Percentiles rank a stretch among this genome's conserved stretches.
phyloP scores from a whole-genome alignment of 2,113 vertebrate genomes.

The Gadus chalcogrammus region DNA sequence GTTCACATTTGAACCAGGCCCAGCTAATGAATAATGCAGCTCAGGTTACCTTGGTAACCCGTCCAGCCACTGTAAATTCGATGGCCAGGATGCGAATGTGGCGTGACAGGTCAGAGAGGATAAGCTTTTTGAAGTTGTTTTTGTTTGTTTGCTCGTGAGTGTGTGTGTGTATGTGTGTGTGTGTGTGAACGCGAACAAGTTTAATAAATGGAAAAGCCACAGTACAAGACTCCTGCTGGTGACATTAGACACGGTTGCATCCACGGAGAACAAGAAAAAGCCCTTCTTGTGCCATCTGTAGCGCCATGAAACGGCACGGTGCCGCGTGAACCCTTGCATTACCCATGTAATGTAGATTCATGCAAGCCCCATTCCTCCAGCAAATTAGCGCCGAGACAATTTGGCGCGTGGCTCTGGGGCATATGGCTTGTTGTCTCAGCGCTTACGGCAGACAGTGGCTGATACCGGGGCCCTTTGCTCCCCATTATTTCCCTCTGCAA shows the following conservation, averaged over 20 bases:
- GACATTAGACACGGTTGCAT: conserved; percentile 17
- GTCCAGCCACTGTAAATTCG: conserved; percentile 46
- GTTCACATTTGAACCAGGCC: conserved; percentile 52
- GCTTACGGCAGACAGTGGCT: conserved; percentile 45
- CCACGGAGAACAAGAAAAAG: conserved; percentile 5
- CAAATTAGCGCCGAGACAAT: conserved; percentile 47
- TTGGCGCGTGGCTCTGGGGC: conserved; percentile 37
- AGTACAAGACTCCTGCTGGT: conserved; percentile 10
- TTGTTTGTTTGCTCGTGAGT: not conserved
- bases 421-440: conserved; percentile 54
- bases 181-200: conserved; percentile 8
- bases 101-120: conserved; percentile 51
- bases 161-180: not conserved
- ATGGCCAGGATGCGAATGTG: conserved; percentile 53
- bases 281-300: conserved; percentile 19
- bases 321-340: conserved; percentile 20
- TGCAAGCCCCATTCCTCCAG: conserved; percentile 18
- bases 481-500: conserved; percentile 54
- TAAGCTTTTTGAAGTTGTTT: conserved; percentile 14
- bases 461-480: conserved; percentile 59
- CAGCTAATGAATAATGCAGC: conserved; percentile 62
- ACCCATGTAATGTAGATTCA: conserved; percentile 38
- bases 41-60: conserved; percentile 62
- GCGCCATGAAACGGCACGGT: conserved; percentile 18
- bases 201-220: conserved; percentile 22